Evolutionary conservation across 2,797 vertebrate species (phyloP).

Genomic region (Mallotus villosus): DNA sequence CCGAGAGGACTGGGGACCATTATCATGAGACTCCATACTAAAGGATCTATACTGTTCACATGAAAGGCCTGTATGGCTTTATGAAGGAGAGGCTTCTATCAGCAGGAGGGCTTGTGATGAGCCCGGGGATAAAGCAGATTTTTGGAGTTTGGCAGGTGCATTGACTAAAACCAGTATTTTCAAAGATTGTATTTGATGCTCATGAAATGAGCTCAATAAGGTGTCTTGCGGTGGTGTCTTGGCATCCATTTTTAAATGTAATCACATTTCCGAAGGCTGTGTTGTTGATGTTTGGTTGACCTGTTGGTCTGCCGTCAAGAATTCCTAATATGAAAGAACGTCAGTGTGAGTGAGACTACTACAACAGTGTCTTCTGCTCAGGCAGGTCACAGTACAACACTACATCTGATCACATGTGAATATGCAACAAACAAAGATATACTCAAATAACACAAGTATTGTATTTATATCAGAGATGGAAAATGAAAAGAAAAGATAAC

Average conservation of each 20-base stretch:
- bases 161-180: no score
- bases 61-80: no score
- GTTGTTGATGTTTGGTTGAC: slow-evolving; percentile 17
- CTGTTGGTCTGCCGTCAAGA: slow-evolving; percentile 3
- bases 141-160: neutral
- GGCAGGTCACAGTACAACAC: neutral
- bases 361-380: neutral
- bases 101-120: no score
- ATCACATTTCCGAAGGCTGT: neutral
- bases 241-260: neutral
- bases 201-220: neutral
- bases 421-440: neutral
- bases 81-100: no score
- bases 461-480: neutral
- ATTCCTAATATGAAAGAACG: neutral
- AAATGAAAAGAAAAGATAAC: slow-evolving; percentile 26
- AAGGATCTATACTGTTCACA: no score
- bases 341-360: neutral
- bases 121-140: neutral
- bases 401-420: neutral
- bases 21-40: no score
- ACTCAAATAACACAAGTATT: slow-evolving; percentile 13
- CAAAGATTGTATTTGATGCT: no score
- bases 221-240: neutral
- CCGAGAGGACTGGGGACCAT: no score